A percentile compares a stretch with the other conserved stretches of the same genome.
These are phyloP conservation scores for Phortica variegata DNA, from an alignment of 1,140 invertebrate genomes.

Conservation along the genomic window DNA sequence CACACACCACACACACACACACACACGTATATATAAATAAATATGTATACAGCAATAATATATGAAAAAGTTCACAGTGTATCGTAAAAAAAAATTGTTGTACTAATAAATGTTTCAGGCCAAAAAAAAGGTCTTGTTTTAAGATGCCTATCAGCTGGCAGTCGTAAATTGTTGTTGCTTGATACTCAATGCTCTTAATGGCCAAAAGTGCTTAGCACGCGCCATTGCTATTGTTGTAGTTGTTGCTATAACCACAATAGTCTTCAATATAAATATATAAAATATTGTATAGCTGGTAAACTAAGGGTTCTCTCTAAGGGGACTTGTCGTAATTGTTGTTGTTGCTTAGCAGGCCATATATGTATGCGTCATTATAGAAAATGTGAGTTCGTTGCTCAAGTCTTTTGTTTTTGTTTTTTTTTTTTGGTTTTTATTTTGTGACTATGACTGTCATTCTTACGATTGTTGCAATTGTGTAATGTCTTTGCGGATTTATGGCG, in stretches of 20 bases:
- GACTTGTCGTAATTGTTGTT: too few relatives aligned
- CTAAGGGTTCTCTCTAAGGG: too few relatives aligned
- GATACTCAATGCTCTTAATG: too few relatives aligned
- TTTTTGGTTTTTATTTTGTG: slow-evolving; percentile 41
- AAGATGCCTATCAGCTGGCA: slow-evolving; percentile 3
- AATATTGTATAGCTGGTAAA: too few relatives aligned
- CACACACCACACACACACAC: neutral
- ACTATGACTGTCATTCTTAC: slow-evolving; percentile 20
- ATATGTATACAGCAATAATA: too few relatives aligned
- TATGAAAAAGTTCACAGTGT: slow-evolving; percentile 15
- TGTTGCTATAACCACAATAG: slow-evolving; percentile 17
- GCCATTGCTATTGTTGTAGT: slow-evolving; percentile 44
- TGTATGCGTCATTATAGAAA: slow-evolving; percentile 9
- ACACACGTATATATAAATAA: too few relatives aligned
- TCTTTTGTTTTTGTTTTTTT: slow-evolving; percentile 53
- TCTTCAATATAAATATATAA: too few relatives aligned
- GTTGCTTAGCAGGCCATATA: neutral
- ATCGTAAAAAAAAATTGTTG: slow-evolving; percentile 49
- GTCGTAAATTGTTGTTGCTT: too few relatives aligned
- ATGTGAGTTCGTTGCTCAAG: slow-evolving; percentile 51
- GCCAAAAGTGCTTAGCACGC: slow-evolving; percentile 46
- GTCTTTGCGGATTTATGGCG: slow-evolving; percentile 47
- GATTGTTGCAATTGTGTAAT: neutral
- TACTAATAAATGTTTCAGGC: slow-evolving; percentile 38
- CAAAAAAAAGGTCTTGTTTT: slow-evolving; percentile 36